Evolutionary conservation across 1,140 invertebrate genomes (phyloP), one percentile per base, ranked within the genome.

Genomic region (Pogonus chalceus): DNA sequence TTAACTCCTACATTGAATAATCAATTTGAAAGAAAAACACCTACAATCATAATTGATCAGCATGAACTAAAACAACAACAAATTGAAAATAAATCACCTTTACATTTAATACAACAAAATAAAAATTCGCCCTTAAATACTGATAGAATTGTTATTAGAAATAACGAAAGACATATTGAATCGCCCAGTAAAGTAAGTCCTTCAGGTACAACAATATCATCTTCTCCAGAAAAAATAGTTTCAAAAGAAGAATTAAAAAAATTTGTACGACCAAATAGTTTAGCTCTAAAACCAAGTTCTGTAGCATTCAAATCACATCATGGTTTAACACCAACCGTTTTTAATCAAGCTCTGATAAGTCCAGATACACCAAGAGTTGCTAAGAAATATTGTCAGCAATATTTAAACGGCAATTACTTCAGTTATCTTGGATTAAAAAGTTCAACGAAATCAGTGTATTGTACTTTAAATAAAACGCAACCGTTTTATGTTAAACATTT

Each of bases 401-500:
- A 88, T 70, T 68, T 93, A 24, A 90, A 93, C 69, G 92, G 92
- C 0, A 89, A 94, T 65, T 90, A 91, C 22, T 96, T 94, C 68
- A 95, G 91, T 12, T 92, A 92, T 70, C 70, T 96, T 56, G 90
- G 90, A 1, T 73, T 94, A 37, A 96, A 96, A 68, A 88, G 88
- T 65, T 92, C 90, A 2, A 94, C 91, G 0, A 82, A 88, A 64
- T 80, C 88, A 16, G 93, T 90, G 59, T 98, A 92, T 69, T 96
- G 93, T 62, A 95, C 92, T 1, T 73, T 92, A 18, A 94, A 93
- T 67, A 82, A 90, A 58, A 87, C 92, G 0, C 94, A 97, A 68
- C 94, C 95, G 0, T 96, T 93, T 74, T 97, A 96, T 68, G 91
- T 96, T 35, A 83, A 81, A 0, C 87, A 92, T 65, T 88, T 93